Conservation (phyloP, 2,797 vertebrate species). For the Malurus leucopterus region DNA sequence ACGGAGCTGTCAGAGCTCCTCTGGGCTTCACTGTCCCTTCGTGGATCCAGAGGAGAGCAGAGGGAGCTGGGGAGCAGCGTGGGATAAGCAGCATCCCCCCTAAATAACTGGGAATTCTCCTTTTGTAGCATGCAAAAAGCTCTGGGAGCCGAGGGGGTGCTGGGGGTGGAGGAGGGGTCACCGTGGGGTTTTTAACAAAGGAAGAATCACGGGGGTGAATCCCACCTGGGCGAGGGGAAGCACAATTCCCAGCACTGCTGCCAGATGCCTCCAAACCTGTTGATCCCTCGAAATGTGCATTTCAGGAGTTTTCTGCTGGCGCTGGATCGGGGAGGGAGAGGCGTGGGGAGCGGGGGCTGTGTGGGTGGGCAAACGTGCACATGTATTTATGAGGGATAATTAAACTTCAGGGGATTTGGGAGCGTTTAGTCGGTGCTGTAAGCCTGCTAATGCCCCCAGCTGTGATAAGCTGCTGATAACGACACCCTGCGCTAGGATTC, state of each 20-base stretch:
- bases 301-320: not conserved
- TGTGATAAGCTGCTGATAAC: conserved; percentile 63
- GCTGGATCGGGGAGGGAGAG: not conserved
- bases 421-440: conserved; percentile 37
- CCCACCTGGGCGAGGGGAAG: not conserved
- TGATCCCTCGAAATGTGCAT: not conserved
- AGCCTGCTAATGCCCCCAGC: conserved; percentile 59
- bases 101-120: not conserved
- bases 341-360: not conserved
- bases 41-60: not conserved
- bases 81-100: not conserved
- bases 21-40: not conserved
- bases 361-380: conserved; percentile 1
- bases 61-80: no score
- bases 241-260: not conserved
- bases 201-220: not conserved
- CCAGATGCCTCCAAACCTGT: conserved; percentile 14
- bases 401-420: conserved; percentile 63
- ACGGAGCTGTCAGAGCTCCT: not conserved
- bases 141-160: not conserved
- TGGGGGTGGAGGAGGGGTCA: not conserved
- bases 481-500: conserved; percentile 26
- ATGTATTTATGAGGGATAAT: conserved; percentile 56
- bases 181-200: not conserved
- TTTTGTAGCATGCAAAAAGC: fast-evolving